These are phyloP conservation scores for Artibeus jamaicensis DNA, from an alignment of 2,797 vertebrate genomes.

Conservation along the genomic window DNA sequence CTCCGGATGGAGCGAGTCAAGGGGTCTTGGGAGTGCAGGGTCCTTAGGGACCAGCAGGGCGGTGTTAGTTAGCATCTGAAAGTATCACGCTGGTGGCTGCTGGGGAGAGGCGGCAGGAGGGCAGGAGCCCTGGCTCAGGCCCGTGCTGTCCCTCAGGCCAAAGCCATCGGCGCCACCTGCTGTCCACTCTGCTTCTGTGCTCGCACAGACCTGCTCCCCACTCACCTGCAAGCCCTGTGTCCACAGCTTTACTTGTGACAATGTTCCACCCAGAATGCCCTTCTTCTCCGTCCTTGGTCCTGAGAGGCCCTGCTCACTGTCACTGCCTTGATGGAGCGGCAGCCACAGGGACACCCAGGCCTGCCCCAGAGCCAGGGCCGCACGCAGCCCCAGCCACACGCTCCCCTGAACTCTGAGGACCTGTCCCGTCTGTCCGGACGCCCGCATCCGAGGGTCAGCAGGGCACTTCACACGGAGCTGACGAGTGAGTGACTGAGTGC, in stretches of 20 bases:
- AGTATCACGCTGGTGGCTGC: background rate
- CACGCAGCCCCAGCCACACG: rapidly evolving
- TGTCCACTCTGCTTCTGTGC: background rate
- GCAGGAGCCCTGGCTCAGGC: background rate
- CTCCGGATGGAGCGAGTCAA: background rate
- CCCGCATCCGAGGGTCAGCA: rapidly evolving
- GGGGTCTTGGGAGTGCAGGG: rapidly evolving
- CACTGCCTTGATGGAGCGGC: rapidly evolving
- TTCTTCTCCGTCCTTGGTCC: rapidly evolving
- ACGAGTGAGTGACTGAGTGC: rapidly evolving
- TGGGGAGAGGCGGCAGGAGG: background rate
- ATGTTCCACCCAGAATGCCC: background rate
- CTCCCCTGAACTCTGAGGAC: too few species aligned
- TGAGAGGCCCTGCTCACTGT: rapidly evolving
- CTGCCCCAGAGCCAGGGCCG: background rate
- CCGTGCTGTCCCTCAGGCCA: background rate
- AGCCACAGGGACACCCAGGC: background rate
- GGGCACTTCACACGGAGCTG: background rate
- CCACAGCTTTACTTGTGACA: rapidly evolving
- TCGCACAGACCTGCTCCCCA: background rate
- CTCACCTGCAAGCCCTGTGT: rapidly evolving
- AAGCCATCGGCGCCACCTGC: background rate
- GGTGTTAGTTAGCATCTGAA: background rate
- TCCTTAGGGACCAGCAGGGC: background rate
- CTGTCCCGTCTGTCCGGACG: too few species aligned